Conservation (phyloP, 2,888 invertebrate genomes). For the Syrphus vitripennis region DNA sequence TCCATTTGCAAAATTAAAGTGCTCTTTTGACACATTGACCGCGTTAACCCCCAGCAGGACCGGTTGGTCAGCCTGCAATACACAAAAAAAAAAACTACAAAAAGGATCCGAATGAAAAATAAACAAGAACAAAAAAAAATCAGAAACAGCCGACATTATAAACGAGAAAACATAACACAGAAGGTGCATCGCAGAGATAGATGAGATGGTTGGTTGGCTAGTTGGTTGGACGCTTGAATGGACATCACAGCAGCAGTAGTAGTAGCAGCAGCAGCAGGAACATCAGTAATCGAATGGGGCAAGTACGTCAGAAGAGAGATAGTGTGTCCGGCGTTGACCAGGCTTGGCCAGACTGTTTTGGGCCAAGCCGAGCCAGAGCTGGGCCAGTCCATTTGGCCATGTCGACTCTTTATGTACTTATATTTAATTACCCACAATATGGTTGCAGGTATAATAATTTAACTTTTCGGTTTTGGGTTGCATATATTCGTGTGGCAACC, state of each 20-base stretch:
- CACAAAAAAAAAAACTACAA: constrained; percentile 16
- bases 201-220: constrained; percentile 67
- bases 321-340: constrained; percentile 10
- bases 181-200: constrained; percentile 67
- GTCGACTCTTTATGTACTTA: constrained; percentile 71
- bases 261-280: constrained; percentile 26
- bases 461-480: constrained; percentile 67
- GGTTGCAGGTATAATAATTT: constrained; percentile 72
- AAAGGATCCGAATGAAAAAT: not conserved
- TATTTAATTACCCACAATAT: constrained; percentile 72
- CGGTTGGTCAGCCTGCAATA: constrained; percentile 18
- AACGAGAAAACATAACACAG: constrained; percentile 58
- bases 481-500: constrained; percentile 60
- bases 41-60: constrained; percentile 59
- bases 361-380: not conserved
- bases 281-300: constrained; percentile 60
- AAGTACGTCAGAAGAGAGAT: constrained; percentile 53
- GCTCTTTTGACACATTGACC: constrained; percentile 72
- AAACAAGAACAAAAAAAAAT: not conserved
- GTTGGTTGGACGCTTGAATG: constrained; percentile 66
- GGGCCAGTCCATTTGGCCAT: constrained; percentile 65
- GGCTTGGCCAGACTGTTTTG: constrained; percentile 3
- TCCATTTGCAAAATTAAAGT: constrained; percentile 71
- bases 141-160: constrained; percentile 17
- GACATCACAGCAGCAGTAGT: constrained; percentile 47